Evolutionary conservation across 2,888 invertebrate genomes (phyloP).

Genomic region (Leistus spinibarbis): DNA sequence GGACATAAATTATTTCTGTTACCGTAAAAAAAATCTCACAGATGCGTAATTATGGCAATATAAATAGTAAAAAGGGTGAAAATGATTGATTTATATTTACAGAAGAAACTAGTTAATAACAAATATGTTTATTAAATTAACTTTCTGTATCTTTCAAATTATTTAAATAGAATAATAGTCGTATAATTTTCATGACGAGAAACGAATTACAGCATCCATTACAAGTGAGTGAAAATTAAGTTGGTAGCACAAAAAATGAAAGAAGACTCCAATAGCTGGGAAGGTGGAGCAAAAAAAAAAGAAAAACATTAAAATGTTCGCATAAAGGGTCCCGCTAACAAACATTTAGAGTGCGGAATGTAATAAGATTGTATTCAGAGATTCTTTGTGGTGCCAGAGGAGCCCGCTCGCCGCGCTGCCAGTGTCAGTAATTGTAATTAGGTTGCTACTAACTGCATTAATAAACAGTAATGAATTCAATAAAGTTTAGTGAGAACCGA

Average conservation of each 20-base stretch:
- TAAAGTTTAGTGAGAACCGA: constrained; percentile 45
- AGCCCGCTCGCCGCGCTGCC: constrained; percentile 41
- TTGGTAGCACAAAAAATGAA: neutral
- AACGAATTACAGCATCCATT: neutral
- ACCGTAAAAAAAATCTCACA: too few relatives aligned
- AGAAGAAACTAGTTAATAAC: too few relatives aligned
- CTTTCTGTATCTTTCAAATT: too few relatives aligned
- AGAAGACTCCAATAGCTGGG: constrained; percentile 9
- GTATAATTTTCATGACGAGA: too few relatives aligned
- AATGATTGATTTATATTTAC: too few relatives aligned
- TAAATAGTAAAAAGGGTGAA: too few relatives aligned
- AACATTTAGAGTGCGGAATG: constrained; percentile 35
- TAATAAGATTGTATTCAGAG: constrained; percentile 48
- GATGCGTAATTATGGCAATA: too few relatives aligned
- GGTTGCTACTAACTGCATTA: constrained; percentile 58
- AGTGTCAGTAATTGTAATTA: constrained; percentile 56
- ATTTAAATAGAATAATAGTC: too few relatives aligned
- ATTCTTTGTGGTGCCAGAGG: constrained; percentile 48
- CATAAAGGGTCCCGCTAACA: constrained; percentile 23
- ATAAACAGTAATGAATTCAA: constrained; percentile 56
- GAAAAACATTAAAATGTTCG: constrained; percentile 22
- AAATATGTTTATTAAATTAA: too few relatives aligned
- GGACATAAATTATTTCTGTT: too few relatives aligned
- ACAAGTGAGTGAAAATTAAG: neutral
- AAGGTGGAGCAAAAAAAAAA: constrained; percentile 1